These are phyloP conservation scores for Anastrepha ludens DNA, from an alignment of 1,140 invertebrate genomes.

Conservation along the genomic window DNA sequence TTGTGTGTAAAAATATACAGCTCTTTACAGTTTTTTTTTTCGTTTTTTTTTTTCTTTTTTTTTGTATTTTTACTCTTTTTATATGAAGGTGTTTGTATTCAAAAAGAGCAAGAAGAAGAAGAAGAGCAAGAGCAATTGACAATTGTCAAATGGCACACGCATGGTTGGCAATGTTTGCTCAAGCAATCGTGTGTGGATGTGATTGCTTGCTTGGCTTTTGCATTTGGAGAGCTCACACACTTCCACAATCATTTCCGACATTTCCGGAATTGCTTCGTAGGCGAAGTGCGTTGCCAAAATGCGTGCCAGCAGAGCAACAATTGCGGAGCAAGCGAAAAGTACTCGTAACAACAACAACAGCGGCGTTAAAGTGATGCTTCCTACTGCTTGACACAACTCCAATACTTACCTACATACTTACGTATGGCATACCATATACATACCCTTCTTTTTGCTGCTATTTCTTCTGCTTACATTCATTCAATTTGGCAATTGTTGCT, in stretches of 20 bases:
- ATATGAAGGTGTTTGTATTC: neutral
- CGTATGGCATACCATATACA: no score
- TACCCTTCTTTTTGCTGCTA: neutral
- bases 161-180: slow-evolving; percentile 22
- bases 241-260: neutral
- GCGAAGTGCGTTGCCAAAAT: neutral
- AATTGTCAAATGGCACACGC: slow-evolving; percentile 45
- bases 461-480: slow-evolving; percentile 4
- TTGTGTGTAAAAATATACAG: slow-evolving; percentile 6
- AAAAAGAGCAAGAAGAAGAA: neutral
- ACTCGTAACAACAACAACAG: neutral
- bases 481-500: slow-evolving; percentile 44
- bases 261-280: neutral
- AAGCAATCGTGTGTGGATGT: neutral
- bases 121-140: slow-evolving; percentile 16
- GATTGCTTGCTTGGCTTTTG: neutral
- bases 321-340: neutral
- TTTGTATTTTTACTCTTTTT: neutral
- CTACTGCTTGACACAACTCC: neutral
- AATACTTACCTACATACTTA: no score
- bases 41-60: neutral
- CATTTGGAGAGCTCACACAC: neutral
- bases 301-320: slow-evolving; percentile 9
- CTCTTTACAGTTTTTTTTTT: neutral
- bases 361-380: neutral